These are phyloP conservation scores for Timema podura DNA, from an alignment of 2,888 invertebrate species.

Conservation along the genomic window DNA sequence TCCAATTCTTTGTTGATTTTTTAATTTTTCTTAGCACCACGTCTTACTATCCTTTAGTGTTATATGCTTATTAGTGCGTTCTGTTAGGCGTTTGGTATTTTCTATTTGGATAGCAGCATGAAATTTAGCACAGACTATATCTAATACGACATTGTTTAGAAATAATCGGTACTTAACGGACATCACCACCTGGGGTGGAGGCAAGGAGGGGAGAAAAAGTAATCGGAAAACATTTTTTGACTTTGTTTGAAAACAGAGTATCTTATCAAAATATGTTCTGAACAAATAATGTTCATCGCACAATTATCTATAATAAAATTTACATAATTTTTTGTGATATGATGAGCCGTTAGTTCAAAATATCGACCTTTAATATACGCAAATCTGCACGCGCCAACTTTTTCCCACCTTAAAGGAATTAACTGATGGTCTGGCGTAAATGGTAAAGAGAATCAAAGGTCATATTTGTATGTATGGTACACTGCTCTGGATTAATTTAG, in stretches of 20 bases:
- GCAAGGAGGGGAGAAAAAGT: neutral
- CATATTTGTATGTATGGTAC: no score
- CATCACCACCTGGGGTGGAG: neutral
- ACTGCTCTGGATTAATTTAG: no score
- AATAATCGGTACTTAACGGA: neutral
- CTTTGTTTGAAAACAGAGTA: neutral
- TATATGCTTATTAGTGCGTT: neutral
- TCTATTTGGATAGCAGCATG: neutral
- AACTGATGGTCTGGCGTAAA: no score
- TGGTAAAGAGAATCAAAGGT: no score
- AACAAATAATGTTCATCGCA: neutral
- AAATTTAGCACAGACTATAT: neutral
- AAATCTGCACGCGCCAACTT: no score
- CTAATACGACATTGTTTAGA: neutral
- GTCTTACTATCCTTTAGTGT: no score
- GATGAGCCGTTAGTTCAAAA: neutral
- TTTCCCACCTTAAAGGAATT: no score
- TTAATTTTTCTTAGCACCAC: no score
- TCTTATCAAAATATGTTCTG: neutral
- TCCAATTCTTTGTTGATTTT: no score
- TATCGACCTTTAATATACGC: neutral
- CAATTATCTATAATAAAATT: neutral
- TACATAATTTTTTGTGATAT: neutral
- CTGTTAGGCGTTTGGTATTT: constrained; percentile 2
- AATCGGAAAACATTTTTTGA: neutral